Percentiles rank a stretch among this genome's conserved stretches.
Conservation (phyloP, 2,797 vertebrate genomes). For the Acanthurus leucopareius region DNA sequence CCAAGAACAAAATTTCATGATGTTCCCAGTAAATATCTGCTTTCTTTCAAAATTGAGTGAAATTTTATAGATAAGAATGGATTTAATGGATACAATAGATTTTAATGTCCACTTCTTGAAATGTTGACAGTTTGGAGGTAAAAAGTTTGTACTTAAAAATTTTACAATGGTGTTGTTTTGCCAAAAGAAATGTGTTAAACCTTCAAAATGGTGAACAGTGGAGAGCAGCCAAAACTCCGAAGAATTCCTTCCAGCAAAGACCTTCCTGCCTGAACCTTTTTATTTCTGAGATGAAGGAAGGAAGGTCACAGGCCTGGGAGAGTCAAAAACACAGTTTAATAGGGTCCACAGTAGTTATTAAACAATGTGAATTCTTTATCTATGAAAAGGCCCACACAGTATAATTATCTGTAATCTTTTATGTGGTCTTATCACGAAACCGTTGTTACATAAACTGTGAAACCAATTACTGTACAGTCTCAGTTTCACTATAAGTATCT, state of each 20-base stretch:
- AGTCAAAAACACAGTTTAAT: not conserved
- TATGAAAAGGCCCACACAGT: not conserved
- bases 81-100: too few species aligned
- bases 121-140: not conserved
- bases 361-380: not conserved
- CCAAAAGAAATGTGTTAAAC: conserved; percentile 20
- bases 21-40: too few species aligned
- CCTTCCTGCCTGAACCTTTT: conserved; percentile 3
- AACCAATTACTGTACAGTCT: too few species aligned
- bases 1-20: too few species aligned
- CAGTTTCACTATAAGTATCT: not conserved
- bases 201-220: not conserved
- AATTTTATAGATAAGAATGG: too few species aligned
- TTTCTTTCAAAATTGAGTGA: too few species aligned
- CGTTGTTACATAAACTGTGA: too few species aligned
- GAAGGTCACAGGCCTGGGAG: conserved; percentile 11
- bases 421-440: not conserved
- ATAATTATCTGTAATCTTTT: not conserved
- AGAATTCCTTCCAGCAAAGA: not conserved
- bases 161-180: not conserved
- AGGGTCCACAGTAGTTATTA: not conserved
- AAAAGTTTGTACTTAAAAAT: not conserved
- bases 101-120: not conserved
- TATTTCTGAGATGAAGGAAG: conserved; percentile 3
- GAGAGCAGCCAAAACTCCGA: not conserved